Evolutionary conservation across 2,113 vertebrate species (phyloP).

Genomic region (Rattus norvegicus): DNA sequence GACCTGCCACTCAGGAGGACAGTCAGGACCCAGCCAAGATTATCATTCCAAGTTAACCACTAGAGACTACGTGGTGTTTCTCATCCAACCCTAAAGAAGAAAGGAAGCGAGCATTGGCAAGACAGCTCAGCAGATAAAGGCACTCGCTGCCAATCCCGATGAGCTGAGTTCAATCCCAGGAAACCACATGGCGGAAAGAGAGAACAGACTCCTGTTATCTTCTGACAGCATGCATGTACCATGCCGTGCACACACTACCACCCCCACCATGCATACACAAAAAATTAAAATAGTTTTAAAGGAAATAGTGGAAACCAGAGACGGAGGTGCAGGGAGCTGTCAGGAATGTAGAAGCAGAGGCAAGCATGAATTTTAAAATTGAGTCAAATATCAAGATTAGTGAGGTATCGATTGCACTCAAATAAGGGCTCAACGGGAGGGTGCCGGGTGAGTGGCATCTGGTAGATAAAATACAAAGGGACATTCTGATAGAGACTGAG

Average conservation of each 20-base stretch:
- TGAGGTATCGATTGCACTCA: not conserved
- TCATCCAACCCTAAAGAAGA: not conserved
- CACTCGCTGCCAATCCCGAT: not conserved
- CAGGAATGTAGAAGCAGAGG: not conserved
- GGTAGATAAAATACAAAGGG: not conserved
- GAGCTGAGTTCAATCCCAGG: not conserved
- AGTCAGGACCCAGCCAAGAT: not conserved
- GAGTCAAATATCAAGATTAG: not conserved
- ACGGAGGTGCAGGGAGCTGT: no score
- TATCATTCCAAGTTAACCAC: not conserved
- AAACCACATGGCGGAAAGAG: not conserved
- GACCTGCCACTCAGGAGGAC: not conserved
- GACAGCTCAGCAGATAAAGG: not conserved
- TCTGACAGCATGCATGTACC: not conserved
- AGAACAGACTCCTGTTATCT: not conserved
- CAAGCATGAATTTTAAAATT: not conserved
- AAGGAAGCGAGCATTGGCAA: no score
- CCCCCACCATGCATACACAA: not conserved
- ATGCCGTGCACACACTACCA: no score
- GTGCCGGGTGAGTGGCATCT: fast-evolving
- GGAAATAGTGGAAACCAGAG: not conserved
- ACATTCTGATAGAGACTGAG: not conserved
- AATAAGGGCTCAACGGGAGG: not conserved
- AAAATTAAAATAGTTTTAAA: not conserved
- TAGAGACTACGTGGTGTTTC: not conserved